phyloP scores from a whole-genome alignment of 2,888 invertebrate genomes.

The Celastrina argiolus region DNA sequence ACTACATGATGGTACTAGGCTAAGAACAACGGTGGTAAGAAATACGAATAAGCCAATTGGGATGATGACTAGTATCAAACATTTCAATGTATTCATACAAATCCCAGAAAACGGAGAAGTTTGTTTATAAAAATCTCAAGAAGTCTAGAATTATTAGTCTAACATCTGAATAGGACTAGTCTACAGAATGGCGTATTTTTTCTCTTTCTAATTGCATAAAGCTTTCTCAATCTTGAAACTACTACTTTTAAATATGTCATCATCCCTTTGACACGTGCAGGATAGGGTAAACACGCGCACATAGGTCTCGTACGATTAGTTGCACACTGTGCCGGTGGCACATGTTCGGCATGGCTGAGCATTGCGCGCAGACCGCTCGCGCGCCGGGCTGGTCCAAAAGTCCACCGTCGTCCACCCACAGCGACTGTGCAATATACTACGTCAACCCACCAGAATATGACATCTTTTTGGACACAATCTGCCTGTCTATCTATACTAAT shows the following conservation, averaged over 20 bases:
- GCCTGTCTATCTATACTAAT: too few relatives aligned
- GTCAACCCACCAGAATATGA: constrained; percentile 27
- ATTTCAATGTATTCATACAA: neutral
- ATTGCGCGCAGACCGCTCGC: constrained; percentile 45
- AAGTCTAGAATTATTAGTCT: too few relatives aligned
- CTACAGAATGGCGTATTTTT: too few relatives aligned
- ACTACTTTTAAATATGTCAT: neutral
- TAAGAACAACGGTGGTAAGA: neutral
- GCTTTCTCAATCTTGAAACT: too few relatives aligned
- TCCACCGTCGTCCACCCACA: constrained; percentile 76
- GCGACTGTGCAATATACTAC: constrained; percentile 67
- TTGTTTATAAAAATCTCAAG: neutral
- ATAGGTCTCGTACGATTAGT: constrained; percentile 50
- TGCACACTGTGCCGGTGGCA: constrained; percentile 66
- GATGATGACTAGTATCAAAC: neutral
- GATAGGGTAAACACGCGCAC: constrained; percentile 44
- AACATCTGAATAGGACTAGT: too few relatives aligned
- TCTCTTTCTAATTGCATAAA: too few relatives aligned
- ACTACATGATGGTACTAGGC: neutral
- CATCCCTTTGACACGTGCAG: constrained; percentile 29
- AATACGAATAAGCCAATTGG: neutral
- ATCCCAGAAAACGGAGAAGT: neutral
- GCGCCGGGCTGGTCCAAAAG: constrained; percentile 44
- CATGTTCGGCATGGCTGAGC: constrained; percentile 44
- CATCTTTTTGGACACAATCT: too few relatives aligned